Evolutionary conservation across 2,113 vertebrate genomes (phyloP).

Genomic region (Scolopax mira): DNA sequence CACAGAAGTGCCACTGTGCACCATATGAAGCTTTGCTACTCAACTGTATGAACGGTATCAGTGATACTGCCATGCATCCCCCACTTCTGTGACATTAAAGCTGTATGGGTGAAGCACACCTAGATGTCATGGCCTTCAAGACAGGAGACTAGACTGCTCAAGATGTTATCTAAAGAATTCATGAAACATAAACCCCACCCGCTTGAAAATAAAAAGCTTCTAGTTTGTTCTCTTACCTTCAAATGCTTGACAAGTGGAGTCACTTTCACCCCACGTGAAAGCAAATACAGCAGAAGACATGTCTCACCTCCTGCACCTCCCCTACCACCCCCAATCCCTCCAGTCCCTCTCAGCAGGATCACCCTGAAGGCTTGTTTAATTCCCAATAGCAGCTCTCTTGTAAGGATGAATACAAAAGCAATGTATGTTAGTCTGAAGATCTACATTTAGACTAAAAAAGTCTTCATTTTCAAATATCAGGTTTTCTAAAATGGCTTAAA

Average conservation of each 20-base stretch:
- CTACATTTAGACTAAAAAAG: background rate
- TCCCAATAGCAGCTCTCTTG: background rate
- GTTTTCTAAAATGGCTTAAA: background rate
- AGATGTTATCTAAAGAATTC: background rate
- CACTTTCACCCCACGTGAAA: background rate
- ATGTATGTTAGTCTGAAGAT: background rate
- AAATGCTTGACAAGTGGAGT: background rate
- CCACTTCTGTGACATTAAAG: constrained; percentile 29
- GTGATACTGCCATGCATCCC: background rate
- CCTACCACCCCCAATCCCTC: background rate
- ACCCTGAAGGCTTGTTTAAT: background rate
- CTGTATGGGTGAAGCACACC: background rate
- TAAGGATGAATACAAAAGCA: constrained; percentile 20
- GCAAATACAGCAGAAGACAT: background rate
- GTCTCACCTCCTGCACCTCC: background rate
- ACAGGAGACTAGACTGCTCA: background rate
- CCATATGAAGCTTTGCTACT: background rate
- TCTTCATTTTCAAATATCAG: background rate
- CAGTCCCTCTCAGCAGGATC: background rate
- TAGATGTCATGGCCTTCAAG: background rate
- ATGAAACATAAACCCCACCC: background rate
- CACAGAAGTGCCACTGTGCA: constrained; percentile 1
- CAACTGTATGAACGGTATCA: background rate
- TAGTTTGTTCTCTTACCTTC: constrained; percentile 48
- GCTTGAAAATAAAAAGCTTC: background rate